These are phyloP conservation scores for Caenorhabditis afra DNA, from an alignment of 2,888 invertebrate genomes.

Conservation along the genomic window DNA sequence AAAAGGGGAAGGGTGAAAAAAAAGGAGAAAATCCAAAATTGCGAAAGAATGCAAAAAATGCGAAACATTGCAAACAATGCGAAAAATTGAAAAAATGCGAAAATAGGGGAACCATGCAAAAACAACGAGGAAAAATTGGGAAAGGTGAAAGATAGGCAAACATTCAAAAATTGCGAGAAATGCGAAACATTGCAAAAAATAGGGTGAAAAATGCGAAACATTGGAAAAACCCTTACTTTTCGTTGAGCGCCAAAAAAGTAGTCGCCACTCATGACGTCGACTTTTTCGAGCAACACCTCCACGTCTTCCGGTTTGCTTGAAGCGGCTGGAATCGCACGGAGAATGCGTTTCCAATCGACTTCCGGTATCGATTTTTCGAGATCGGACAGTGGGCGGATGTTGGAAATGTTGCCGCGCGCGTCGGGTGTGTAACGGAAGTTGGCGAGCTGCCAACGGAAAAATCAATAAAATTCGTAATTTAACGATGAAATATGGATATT, in stretches of 20 bases:
- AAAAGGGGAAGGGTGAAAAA: not conserved
- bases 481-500: too few relatives aligned
- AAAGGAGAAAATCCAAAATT: not conserved
- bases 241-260: slow-evolving; percentile 30
- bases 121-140: not conserved
- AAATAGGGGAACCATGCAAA: too few relatives aligned
- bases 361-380: slow-evolving; percentile 16
- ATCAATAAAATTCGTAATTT: too few relatives aligned
- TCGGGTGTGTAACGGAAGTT: slow-evolving; percentile 1
- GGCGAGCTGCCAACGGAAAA: slow-evolving; percentile 27
- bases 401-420: not conserved
- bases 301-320: not conserved
- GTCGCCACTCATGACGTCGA: slow-evolving; percentile 14
- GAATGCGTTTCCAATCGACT: slow-evolving; percentile 33
- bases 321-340: slow-evolving; percentile 2
- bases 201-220: not conserved
- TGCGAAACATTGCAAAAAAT: not conserved
- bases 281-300: slow-evolving; percentile 3
- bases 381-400: slow-evolving; percentile 1
- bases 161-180: too few relatives aligned
- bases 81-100: not conserved
- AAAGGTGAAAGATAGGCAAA: too few relatives aligned
- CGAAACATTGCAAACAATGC: not conserved
- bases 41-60: not conserved
- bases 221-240: too few relatives aligned